Evolutionary conservation across 1,140 invertebrate species (phyloP).

Genomic region (Drosophila nasuta): DNA sequence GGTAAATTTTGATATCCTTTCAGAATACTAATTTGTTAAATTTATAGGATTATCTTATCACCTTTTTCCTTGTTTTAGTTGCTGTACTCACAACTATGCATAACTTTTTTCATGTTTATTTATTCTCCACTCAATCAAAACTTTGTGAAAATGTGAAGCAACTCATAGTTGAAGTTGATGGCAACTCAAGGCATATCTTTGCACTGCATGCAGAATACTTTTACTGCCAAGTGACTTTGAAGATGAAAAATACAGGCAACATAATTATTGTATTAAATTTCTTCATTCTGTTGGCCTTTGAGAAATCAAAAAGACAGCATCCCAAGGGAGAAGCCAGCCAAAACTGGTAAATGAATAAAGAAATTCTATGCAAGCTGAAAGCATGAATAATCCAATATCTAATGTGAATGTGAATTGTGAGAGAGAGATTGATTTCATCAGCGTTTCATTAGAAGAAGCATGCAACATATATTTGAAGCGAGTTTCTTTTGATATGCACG

Average conservation of each 20-base stretch:
- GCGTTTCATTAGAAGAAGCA: neutral
- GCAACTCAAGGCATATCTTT: no score
- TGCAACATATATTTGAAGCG: slow-evolving; percentile 12
- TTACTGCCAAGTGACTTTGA: neutral
- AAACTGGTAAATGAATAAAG: neutral
- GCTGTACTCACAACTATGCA: no score
- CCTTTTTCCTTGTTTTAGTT: no score
- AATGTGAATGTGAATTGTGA: slow-evolving; percentile 20
- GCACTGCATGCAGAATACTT: neutral
- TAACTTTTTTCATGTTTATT: no score
- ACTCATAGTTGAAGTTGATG: no score
- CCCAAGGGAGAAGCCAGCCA: slow-evolving; percentile 1
- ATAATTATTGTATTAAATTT: slow-evolving; percentile 3
- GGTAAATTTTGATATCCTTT: no score
- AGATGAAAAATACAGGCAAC: neutral
- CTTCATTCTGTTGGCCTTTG: neutral
- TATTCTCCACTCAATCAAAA: no score
- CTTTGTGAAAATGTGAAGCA: no score
- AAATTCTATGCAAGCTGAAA: neutral
- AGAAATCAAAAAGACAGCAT: neutral
- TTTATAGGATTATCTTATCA: no score
- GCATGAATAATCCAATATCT: slow-evolving; percentile 10
- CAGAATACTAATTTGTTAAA: no score
- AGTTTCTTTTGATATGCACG: slow-evolving; percentile 19
- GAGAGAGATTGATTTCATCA: slow-evolving; percentile 33